These are phyloP conservation scores for Pleuronectes platessa DNA, from an alignment of 2,113 vertebrate species.

Conservation along the genomic window DNA sequence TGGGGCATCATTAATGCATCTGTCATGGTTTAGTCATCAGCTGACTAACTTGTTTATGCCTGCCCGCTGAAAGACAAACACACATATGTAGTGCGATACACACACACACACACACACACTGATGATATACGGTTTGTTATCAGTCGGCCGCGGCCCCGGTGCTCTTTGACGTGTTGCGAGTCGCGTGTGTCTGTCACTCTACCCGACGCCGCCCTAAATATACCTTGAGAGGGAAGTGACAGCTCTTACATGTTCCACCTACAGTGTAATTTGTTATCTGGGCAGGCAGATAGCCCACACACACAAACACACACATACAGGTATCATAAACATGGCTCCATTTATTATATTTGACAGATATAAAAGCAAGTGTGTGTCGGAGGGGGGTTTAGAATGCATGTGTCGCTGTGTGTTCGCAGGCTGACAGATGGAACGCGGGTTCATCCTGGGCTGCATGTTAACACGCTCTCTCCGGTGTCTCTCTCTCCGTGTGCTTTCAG, in stretches of 20 bases:
- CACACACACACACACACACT: not conserved
- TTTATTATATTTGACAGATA: constrained; percentile 51
- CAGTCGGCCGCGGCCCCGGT: constrained; percentile 10
- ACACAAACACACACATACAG: not conserved
- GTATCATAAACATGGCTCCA: constrained; percentile 19
- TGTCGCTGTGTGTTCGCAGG: not conserved
- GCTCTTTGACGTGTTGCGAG: not conserved
- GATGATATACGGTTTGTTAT: constrained; percentile 31
- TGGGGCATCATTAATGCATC: constrained; percentile 68
- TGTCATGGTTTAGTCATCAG: constrained; percentile 70
- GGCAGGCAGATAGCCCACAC: constrained; percentile 10
- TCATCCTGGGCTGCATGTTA: not conserved
- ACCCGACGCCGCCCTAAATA: constrained; percentile 11
- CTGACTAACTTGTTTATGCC: constrained; percentile 71
- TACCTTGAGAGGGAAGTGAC: constrained; percentile 40
- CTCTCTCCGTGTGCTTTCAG: not conserved
- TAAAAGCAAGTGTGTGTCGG: constrained; percentile 1
- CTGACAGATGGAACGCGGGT: not conserved
- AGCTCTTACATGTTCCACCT: constrained; percentile 42
- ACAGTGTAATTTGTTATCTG: constrained; percentile 53
- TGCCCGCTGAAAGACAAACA: constrained; percentile 42
- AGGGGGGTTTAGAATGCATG: not conserved
- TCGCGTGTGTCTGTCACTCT: not conserved
- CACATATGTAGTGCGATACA: not conserved
- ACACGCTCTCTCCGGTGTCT: not conserved